These are phyloP conservation scores for Cladorhizidae sp. DNA, from an alignment of 37 sponge, comb jelly and placozoan species.

Conservation along the genomic window DNA sequence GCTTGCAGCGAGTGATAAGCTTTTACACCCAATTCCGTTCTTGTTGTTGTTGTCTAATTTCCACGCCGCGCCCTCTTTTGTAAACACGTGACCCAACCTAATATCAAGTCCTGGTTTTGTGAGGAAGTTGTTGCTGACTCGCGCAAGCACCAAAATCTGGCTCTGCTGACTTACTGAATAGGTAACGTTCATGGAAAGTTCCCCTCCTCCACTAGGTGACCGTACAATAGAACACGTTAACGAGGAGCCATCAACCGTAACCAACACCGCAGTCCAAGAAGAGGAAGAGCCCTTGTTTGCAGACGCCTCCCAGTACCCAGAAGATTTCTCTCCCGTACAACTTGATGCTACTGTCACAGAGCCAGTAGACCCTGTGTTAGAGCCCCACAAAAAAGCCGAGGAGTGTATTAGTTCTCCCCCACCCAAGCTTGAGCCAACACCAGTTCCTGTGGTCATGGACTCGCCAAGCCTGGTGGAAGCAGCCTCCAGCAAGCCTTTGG, in stretches of 20 bases:
- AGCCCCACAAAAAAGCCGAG: too few species aligned
- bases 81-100: too few species aligned
- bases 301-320: background rate
- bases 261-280: background rate
- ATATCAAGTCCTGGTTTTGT: too few species aligned
- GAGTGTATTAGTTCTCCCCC: slow-evolving; percentile 3
- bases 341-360: background rate
- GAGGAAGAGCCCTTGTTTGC: background rate
- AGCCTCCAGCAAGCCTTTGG: slow-evolving; percentile 10
- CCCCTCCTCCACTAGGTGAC: slow-evolving; percentile 48
- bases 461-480: background rate
- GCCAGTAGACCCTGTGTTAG: background rate
- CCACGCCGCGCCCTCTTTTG: too few species aligned
- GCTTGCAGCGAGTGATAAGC: too few species aligned
- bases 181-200: too few species aligned
- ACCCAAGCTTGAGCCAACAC: slow-evolving; percentile 35
- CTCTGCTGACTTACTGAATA: too few species aligned
- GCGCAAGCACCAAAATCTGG: too few species aligned
- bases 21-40: too few species aligned
- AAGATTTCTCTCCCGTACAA: background rate
- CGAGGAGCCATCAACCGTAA: background rate
- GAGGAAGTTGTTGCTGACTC: too few species aligned
- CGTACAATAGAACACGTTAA: background rate
- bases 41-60: too few species aligned
- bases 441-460: background rate